Evolutionary conservation across 64 coral and sea anemone species (phyloP).

Genomic region (Montipora foliosa): DNA sequence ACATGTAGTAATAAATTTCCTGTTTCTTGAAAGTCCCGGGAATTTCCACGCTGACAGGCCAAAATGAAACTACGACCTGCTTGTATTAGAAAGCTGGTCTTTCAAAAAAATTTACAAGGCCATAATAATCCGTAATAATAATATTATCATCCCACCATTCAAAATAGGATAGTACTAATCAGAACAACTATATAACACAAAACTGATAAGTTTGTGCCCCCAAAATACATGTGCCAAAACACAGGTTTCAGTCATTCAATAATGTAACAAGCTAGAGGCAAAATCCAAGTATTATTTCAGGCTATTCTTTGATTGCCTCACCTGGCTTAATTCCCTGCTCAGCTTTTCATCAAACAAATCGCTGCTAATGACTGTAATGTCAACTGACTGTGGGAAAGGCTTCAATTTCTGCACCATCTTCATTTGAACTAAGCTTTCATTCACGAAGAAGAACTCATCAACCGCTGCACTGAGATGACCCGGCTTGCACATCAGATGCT

Average conservation of each 20-base stretch:
- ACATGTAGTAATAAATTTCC: not conserved
- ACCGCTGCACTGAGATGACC: slow-evolving; percentile 91
- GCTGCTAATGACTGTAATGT: slow-evolving; percentile 79
- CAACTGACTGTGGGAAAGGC: slow-evolving; percentile 78
- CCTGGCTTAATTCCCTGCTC: slow-evolving; percentile 68
- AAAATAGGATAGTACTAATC: too few species aligned
- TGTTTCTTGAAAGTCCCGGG: too few species aligned
- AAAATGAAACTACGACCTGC: too few species aligned
- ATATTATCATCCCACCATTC: too few species aligned
- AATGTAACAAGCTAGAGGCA: not conserved
- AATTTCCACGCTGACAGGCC: too few species aligned
- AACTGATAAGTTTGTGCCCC: too few species aligned
- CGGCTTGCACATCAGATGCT: slow-evolving; percentile 91
- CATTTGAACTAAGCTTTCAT: slow-evolving; percentile 94
- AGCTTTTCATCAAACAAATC: slow-evolving; percentile 73
- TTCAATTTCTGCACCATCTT: slow-evolving; percentile 85
- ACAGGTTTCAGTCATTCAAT: too few species aligned
- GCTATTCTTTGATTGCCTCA: not conserved
- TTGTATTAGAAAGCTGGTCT: too few species aligned
- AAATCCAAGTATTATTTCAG: not conserved
- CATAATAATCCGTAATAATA: too few species aligned
- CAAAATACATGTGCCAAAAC: too few species aligned
- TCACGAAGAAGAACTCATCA: slow-evolving; percentile 91
- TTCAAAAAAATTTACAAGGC: too few species aligned
- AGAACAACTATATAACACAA: too few species aligned